These are phyloP conservation scores for Sinhomidia bicolor DNA, from an alignment of 2,888 invertebrate species.

Conservation along the genomic window DNA sequence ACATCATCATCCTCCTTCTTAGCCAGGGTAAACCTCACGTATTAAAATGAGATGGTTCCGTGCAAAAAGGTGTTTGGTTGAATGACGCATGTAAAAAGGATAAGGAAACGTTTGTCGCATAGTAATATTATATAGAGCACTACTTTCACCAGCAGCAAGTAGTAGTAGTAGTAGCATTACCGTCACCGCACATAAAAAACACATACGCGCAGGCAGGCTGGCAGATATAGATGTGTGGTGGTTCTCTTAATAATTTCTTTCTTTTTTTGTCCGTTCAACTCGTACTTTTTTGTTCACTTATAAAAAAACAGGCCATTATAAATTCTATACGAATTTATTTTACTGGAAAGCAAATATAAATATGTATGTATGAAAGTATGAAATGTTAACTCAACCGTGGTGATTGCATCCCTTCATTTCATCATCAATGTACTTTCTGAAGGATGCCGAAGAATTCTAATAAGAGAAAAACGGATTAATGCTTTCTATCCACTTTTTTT, in stretches of 20 bases:
- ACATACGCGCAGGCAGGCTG: no score
- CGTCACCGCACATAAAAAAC: conserved; percentile 16
- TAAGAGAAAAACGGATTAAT: conserved; percentile 48
- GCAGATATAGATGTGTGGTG: no score
- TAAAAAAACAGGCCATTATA: neutral
- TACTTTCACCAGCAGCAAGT: conserved; percentile 6
- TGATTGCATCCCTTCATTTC: conserved; percentile 19
- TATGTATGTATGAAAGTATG: neutral
- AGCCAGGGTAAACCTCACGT: neutral
- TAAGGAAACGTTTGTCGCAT: neutral
- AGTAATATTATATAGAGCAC: neutral
- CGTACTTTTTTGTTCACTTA: neutral
- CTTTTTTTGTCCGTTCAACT: neutral
- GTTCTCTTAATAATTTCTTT: conserved; percentile 13
- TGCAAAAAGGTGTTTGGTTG: conserved; percentile 30
- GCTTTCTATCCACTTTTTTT: conserved; percentile 23
- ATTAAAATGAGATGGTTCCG: conserved; percentile 47
- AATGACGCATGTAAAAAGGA: neutral
- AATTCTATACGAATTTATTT: neutral
- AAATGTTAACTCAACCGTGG: conserved; percentile 32
- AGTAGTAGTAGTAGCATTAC: neutral
- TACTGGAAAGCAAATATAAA: neutral
- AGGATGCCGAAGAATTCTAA: conserved; percentile 31
- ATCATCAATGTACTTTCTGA: conserved; percentile 3
- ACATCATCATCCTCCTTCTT: neutral